Evolutionary conservation across 2,888 invertebrate genomes (phyloP), one percentile per base, ranked within the genome.

Genomic region (Maniola hyperantus): DNA sequence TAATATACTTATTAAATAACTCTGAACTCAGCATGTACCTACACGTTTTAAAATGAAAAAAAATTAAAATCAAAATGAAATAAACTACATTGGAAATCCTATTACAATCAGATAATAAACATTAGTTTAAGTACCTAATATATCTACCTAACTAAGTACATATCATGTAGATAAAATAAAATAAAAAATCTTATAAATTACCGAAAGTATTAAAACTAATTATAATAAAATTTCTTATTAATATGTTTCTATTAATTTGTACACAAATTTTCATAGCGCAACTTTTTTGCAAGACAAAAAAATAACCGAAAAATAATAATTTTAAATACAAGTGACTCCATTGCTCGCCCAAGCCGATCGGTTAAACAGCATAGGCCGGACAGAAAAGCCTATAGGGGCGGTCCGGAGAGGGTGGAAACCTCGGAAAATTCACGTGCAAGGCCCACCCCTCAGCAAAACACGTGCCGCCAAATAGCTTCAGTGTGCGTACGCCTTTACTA

Each of bases 381-480:
- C 91, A 91, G 92, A 92, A 92, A 92, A 91, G 92, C 92, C 91
- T 91, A 91, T 89, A 91, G 92, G 91, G 92, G 92, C 92, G 92
- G 91, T 89, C 91, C 91, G 91, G 82, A 79, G 88, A 87, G 92
- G 92, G 92, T 91, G 91, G 92, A 88, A 91, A 91, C 92, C 88
- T 91, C 87, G 91, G 92, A 91, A 92, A 91, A 90, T 91, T 91
- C 90, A 91, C 90, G 90, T 89, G 88, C 84, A 84, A 87, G 85
- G 76, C 88, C 90, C 90, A 87, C 89, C 91, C 91, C 90, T 75
- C 59, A 71, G 79, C 77, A 73, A 81, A 87, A 84, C 91, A 91
- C 91, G 91, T 92, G 91, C 86, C 79, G 80, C 87, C 88, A 88
- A 90, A 90, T 90, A 88, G 87, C 86, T 87, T 83, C 85, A 85